A percentile compares a stretch with the other conserved stretches of the same genome.
phyloP scores from a whole-genome alignment of 2,797 vertebrate genomes.

The Enteromius paludinosus region DNA sequence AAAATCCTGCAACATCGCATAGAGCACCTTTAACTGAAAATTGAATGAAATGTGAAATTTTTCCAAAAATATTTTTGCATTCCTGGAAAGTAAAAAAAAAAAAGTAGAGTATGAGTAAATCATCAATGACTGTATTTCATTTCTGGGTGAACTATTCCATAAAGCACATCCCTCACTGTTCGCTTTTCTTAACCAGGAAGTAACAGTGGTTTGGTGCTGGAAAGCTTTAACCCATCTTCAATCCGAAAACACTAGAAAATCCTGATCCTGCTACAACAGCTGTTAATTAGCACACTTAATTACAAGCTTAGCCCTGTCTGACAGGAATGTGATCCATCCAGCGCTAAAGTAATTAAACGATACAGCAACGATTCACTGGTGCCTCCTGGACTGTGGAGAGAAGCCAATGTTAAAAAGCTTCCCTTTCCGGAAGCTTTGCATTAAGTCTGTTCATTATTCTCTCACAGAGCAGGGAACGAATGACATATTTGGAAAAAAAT shows the following conservation, averaged over 20 bases:
- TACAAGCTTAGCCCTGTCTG: conserved; percentile 62
- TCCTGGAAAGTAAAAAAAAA: neutral
- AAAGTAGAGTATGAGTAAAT: neutral
- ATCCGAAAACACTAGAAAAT: conserved; percentile 51
- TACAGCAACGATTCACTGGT: conserved; percentile 55
- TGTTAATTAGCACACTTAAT: conserved; percentile 66
- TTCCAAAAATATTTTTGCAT: neutral
- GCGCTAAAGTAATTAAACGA: conserved; percentile 61
- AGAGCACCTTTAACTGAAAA: no score
- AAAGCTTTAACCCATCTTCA: conserved; percentile 51
- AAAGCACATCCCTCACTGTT: conserved; percentile 30
- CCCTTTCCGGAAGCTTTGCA: conserved; percentile 32
- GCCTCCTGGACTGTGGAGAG: conserved; percentile 49
- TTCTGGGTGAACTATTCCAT: neutral
- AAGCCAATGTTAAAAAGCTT: conserved; percentile 52
- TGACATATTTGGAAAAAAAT: conserved; percentile 38
- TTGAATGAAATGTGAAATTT: no score
- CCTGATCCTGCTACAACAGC: conserved; percentile 58
- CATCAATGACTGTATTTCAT: neutral
- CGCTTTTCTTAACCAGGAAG: neutral
- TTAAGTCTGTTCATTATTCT: conserved; percentile 51
- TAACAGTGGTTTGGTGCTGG: conserved; percentile 28
- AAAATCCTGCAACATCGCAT: no score
- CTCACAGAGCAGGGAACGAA: conserved; percentile 45
- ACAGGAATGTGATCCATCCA: conserved; percentile 58